phyloP scores from a whole-genome alignment of 2,113 vertebrate genomes.

The Montifringilla adamsi region DNA sequence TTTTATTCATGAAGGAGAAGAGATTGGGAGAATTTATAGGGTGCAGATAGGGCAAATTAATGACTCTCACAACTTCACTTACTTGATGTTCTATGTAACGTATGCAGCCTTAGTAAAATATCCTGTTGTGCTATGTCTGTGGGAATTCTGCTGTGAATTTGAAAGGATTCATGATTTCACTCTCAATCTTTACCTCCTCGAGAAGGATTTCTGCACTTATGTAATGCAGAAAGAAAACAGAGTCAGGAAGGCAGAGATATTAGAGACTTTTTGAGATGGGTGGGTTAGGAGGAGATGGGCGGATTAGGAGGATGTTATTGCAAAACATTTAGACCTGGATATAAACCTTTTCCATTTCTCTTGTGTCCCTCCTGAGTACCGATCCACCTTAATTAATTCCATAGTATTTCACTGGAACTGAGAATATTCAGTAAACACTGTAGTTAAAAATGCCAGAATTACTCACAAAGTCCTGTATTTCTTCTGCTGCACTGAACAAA shows the following conservation, averaged over 20 bases:
- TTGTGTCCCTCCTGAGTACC: neutral
- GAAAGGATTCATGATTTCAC: neutral
- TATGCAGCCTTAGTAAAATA: neutral
- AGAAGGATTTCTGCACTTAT: neutral
- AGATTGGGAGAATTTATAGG: neutral
- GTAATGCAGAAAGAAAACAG: neutral
- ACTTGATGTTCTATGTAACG: neutral
- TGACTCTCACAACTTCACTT: neutral
- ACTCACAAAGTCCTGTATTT: neutral
- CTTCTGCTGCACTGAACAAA: neutral
- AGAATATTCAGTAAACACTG: neutral
- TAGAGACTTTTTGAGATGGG: neutral
- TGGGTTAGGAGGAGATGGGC: neutral
- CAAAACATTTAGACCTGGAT: neutral
- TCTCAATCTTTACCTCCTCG: neutral
- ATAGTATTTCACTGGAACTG: neutral
- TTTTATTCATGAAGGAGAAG: neutral
- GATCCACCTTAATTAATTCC: neutral
- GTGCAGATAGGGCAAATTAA: neutral
- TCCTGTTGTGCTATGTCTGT: neutral
- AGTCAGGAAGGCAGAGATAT: neutral
- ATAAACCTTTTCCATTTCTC: neutral
- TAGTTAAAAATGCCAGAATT: neutral
- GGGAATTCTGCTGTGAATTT: neutral
- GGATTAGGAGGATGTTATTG: neutral